Conservation (phyloP, 2,113 vertebrate genomes). For the Cyprinodon tularosa region DNA sequence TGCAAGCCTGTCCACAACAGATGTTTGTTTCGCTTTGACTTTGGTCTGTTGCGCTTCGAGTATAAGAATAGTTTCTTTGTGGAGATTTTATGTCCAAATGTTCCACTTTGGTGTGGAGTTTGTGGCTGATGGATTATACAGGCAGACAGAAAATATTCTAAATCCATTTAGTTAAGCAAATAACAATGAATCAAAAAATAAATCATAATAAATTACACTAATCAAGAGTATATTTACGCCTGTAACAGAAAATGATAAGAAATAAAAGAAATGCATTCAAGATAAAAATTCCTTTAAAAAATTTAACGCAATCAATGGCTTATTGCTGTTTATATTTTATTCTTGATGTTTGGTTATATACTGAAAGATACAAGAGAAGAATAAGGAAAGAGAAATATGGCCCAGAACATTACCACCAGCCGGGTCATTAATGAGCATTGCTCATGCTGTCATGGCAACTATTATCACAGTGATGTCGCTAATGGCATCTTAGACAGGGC, state of each 20-base stretch:
- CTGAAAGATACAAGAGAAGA: constrained; percentile 24
- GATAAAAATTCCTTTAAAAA: background rate
- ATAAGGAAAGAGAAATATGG: constrained; percentile 64
- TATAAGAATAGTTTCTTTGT: constrained; percentile 74
- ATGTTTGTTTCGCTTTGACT: constrained; percentile 78
- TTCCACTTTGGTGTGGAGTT: constrained; percentile 63
- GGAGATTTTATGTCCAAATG: constrained; percentile 66
- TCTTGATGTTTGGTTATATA: constrained; percentile 3
- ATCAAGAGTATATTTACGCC: background rate
- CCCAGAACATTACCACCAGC: constrained; percentile 77
- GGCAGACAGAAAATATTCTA: constrained; percentile 39
- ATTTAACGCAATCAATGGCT: background rate
- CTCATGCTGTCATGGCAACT: constrained; percentile 87
- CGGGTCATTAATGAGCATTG: constrained; percentile 85
- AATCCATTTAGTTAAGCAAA: constrained; percentile 25
- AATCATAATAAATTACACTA: constrained; percentile 10
- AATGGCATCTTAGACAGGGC: constrained; percentile 81
- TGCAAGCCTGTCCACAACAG: constrained; percentile 77
- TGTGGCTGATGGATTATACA: constrained; percentile 53
- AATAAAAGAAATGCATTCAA: background rate
- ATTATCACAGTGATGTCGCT: constrained; percentile 84
- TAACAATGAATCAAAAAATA: constrained; percentile 21
- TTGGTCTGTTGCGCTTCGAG: constrained; percentile 58
- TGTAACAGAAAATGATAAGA: background rate
- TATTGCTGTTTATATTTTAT: constrained; percentile 1